Evolutionary conservation across 2,113 vertebrate genomes (phyloP).

Genomic region (Epinephelus cyanopodus): DNA sequence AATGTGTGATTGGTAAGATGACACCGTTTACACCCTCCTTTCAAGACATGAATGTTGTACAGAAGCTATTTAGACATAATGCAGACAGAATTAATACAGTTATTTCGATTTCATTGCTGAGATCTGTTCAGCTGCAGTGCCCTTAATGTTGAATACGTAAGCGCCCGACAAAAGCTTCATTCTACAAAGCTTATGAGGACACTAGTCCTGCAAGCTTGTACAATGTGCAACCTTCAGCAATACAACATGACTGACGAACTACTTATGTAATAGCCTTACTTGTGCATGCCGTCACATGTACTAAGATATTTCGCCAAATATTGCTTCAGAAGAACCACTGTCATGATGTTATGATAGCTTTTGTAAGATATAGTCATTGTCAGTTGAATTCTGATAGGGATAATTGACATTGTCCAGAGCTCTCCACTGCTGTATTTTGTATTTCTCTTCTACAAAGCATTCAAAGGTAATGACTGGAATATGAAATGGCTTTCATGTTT

Average conservation of each 20-base stretch:
- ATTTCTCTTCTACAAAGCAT: neutral
- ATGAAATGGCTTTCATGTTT: neutral
- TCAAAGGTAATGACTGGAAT: neutral
- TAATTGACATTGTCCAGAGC: neutral
- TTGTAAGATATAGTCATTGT: neutral
- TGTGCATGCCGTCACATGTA: neutral
- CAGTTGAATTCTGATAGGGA: neutral
- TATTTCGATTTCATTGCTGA: neutral
- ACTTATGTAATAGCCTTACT: neutral
- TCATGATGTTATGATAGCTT: neutral
- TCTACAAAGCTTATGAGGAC: neutral
- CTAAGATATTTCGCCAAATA: neutral
- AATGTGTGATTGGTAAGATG: neutral
- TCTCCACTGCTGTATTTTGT: neutral
- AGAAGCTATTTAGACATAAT: neutral
- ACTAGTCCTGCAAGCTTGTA: neutral
- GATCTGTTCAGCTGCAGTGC: neutral
- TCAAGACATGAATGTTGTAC: neutral
- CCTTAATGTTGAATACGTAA: neutral
- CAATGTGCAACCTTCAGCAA: constrained; percentile 1
- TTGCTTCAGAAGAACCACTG: neutral
- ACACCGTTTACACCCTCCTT: neutral
- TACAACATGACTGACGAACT: neutral
- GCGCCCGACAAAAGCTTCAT: neutral
- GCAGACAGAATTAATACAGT: neutral